A percentile compares a stretch with the other conserved stretches of the same genome.
phyloP scores from a whole-genome alignment of 2,888 invertebrate species.

The Cheilosia variabilis region DNA sequence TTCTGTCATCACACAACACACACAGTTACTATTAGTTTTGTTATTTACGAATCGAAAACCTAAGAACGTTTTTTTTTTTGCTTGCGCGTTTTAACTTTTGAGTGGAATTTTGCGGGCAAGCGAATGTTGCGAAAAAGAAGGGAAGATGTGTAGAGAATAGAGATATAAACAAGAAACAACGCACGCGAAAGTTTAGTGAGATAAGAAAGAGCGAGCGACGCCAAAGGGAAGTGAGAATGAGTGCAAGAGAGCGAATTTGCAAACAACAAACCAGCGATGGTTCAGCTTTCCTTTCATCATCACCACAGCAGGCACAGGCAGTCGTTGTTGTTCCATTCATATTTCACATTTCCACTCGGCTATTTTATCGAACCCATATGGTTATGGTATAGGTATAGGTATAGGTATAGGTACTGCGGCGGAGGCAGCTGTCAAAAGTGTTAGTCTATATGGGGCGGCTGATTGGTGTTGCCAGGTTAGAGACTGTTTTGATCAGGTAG shows the following conservation, averaged over 20 bases:
- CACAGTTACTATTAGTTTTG: constrained; percentile 46
- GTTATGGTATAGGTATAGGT: too few species aligned
- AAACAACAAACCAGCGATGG: not conserved
- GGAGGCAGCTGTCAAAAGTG: constrained; percentile 14
- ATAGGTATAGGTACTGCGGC: too few species aligned
- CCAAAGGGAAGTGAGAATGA: not conserved
- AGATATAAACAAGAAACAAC: not conserved
- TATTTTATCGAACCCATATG: not conserved
- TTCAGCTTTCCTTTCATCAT: too few species aligned
- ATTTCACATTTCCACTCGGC: constrained; percentile 25
- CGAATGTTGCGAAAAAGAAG: constrained; percentile 32
- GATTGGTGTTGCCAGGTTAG: constrained; percentile 32
- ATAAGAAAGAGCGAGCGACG: constrained; percentile 5
- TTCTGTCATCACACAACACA: constrained; percentile 88
- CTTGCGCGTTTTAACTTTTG: constrained; percentile 66
- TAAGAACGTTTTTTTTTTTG: constrained; percentile 33
- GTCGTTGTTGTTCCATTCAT: constrained; percentile 24
- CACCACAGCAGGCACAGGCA: too few species aligned
- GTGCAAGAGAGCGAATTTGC: constrained; percentile 14
- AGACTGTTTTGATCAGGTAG: too few species aligned
- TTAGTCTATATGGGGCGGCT: constrained; percentile 37
- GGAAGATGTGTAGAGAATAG: not conserved
- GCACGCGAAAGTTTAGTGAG: constrained; percentile 25
- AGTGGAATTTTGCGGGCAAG: constrained; percentile 61
- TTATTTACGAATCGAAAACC: constrained; percentile 49